Evolutionary conservation across 2,888 invertebrate species (phyloP).

Genomic region (Cerastis leucographa): DNA sequence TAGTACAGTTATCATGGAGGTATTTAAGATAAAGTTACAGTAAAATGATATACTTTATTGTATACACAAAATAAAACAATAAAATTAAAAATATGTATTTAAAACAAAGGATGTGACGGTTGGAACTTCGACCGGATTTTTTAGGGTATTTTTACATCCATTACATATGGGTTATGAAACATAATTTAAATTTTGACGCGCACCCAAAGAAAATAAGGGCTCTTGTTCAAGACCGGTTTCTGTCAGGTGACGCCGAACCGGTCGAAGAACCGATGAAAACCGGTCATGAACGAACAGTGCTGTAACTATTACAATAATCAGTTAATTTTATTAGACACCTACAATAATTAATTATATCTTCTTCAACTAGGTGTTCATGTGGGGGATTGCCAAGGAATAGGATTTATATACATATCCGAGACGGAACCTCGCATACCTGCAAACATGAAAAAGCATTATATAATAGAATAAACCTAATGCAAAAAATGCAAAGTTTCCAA

Average conservation of each 20-base stretch:
- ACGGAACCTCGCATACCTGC: constrained; percentile 92
- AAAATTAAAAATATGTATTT: neutral
- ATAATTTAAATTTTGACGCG: constrained; percentile 63
- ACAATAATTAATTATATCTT: constrained; percentile 56
- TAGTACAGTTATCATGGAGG: too few species aligned
- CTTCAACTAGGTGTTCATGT: constrained; percentile 70
- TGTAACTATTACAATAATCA: constrained; percentile 39
- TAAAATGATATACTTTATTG: too few species aligned
- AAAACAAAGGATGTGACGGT: neutral
- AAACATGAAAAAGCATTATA: constrained; percentile 24
- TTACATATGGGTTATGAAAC: constrained; percentile 2
- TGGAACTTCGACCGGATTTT: neutral
- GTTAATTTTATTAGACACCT: constrained; percentile 55
- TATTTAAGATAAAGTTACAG: too few species aligned
- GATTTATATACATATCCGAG: constrained; percentile 92
- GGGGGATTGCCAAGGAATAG: constrained; percentile 91
- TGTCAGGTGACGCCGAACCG: neutral
- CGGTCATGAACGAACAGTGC: neutral
- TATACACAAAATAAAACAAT: too few species aligned
- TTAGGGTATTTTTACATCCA: neutral
- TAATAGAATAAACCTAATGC: neutral
- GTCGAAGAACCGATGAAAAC: neutral
- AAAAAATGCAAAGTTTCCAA: neutral
- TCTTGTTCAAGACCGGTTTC: neutral
- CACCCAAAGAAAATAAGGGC: constrained; percentile 28